Evolutionary conservation across 2,113 vertebrate genomes (phyloP).

Genomic region (Epinephelus cyanopodus): DNA sequence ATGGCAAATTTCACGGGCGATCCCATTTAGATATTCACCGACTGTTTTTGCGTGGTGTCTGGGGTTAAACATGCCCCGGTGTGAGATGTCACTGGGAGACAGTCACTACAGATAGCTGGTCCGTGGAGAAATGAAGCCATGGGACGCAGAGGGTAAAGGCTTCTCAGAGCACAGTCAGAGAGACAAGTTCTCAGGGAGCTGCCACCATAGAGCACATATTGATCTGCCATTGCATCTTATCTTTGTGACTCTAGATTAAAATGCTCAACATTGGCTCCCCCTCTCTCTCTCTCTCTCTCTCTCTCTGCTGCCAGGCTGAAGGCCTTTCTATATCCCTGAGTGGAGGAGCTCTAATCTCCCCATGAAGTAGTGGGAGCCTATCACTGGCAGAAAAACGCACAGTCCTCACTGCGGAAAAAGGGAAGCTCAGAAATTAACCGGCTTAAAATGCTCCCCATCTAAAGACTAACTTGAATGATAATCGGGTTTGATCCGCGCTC

Average conservation of each 20-base stretch:
- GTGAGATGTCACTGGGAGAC: slow-evolving; percentile 76
- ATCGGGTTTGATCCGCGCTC: slow-evolving; percentile 58
- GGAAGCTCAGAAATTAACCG: slow-evolving; percentile 62
- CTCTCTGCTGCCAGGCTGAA: slow-evolving; percentile 74
- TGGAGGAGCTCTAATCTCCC: slow-evolving; percentile 84
- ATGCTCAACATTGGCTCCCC: slow-evolving; percentile 80
- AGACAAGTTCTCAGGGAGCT: slow-evolving; percentile 81
- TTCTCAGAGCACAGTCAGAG: slow-evolving; percentile 73
- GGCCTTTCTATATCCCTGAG: slow-evolving; percentile 80
- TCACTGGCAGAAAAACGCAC: slow-evolving; percentile 66
- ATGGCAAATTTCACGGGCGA: slow-evolving; percentile 75
- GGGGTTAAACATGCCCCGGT: slow-evolving; percentile 74
- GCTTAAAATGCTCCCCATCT: slow-evolving; percentile 51
- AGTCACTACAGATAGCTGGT: slow-evolving; percentile 74
- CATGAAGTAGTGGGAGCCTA: slow-evolving; percentile 76
- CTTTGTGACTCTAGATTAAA: slow-evolving; percentile 85
- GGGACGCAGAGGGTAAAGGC: slow-evolving; percentile 74
- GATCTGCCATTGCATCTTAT: slow-evolving; percentile 86
- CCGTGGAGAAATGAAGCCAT: slow-evolving; percentile 78
- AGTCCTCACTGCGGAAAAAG: slow-evolving; percentile 53
- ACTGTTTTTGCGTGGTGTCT: slow-evolving; percentile 64
- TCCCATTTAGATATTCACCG: slow-evolving; percentile 83
- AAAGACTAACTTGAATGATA: slow-evolving; percentile 58
- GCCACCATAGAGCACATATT: slow-evolving; percentile 80
- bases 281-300: slow-evolving; percentile 64